Conservation (phyloP, 2,888 invertebrate genomes). For the Drosophila lacicola region DNA sequence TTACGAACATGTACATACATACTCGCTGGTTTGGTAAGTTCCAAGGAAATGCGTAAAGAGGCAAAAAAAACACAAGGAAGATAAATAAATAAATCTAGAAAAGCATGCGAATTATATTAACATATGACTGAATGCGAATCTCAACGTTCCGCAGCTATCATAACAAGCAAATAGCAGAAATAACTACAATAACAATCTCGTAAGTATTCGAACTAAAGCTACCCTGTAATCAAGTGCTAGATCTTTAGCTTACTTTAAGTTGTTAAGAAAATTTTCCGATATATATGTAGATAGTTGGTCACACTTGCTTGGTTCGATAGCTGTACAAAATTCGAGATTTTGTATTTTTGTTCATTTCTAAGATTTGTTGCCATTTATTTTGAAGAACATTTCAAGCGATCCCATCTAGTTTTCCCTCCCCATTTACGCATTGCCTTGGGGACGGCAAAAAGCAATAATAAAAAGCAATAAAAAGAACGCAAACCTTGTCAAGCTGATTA, state of each 20-base stretch:
- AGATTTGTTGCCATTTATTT: too few relatives aligned
- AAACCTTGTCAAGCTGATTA: constrained; percentile 14
- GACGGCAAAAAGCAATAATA: too few relatives aligned
- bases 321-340: too few relatives aligned
- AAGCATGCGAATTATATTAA: constrained; percentile 23
- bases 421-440: too few relatives aligned
- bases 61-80: background rate
- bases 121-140: constrained; percentile 24
- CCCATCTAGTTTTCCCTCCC: too few relatives aligned
- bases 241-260: too few relatives aligned
- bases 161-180: constrained; percentile 16
- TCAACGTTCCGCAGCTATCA: constrained; percentile 26
- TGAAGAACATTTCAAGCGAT: too few relatives aligned
- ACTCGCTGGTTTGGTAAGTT: background rate
- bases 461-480: constrained; percentile 6
- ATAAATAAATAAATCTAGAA: constrained; percentile 10
- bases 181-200: background rate
- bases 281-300: too few relatives aligned
- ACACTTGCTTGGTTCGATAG: too few relatives aligned
- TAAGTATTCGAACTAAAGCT: background rate
- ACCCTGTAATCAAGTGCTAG: background rate
- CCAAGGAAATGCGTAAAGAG: background rate
- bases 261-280: too few relatives aligned
- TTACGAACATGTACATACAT: constrained; percentile 4
- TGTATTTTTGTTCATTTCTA: too few relatives aligned